phyloP scores from a whole-genome alignment of 2,888 invertebrate genomes.

The Rhagium mordax region DNA sequence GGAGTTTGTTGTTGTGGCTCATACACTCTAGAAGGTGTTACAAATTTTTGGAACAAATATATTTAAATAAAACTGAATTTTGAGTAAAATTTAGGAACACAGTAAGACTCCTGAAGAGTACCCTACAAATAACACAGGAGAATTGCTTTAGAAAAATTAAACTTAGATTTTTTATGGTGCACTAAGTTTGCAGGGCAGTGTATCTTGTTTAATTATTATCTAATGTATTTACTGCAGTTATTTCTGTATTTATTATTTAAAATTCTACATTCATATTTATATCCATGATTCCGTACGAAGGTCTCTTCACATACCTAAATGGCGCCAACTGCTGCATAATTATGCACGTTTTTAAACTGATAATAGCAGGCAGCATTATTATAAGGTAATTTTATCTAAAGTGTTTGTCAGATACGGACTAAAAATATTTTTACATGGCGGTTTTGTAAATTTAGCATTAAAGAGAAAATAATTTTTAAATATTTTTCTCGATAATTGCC shows the following conservation, averaged over 20 bases:
- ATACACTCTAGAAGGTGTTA: too few relatives aligned
- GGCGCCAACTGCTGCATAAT: constrained; percentile 21
- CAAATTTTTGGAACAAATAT: too few relatives aligned
- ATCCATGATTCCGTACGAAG: constrained; percentile 1
- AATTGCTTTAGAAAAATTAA: too few relatives aligned
- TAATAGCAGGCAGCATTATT: constrained; percentile 15
- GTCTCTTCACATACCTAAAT: constrained; percentile 18
- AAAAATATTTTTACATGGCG: not conserved
- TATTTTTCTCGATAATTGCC: too few relatives aligned
- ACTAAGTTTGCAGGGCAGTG: too few relatives aligned
- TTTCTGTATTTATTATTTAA: constrained; percentile 5
- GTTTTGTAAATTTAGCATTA: too few relatives aligned
- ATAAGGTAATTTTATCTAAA: not conserved
- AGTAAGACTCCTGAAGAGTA: too few relatives aligned
- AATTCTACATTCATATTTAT: constrained; percentile 14
- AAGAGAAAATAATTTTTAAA: not conserved
- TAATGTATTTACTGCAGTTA: not conserved
- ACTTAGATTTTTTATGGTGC: too few relatives aligned
- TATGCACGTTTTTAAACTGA: constrained; percentile 11
- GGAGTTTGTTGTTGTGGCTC: too few relatives aligned
- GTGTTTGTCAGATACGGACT: not conserved
- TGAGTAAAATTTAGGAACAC: too few relatives aligned
- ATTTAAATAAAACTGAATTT: too few relatives aligned
- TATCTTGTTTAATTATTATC: not conserved
- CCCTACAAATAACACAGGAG: too few relatives aligned